Conservation (phyloP, 2,797 vertebrate genomes). For the Chromis chromis region DNA sequence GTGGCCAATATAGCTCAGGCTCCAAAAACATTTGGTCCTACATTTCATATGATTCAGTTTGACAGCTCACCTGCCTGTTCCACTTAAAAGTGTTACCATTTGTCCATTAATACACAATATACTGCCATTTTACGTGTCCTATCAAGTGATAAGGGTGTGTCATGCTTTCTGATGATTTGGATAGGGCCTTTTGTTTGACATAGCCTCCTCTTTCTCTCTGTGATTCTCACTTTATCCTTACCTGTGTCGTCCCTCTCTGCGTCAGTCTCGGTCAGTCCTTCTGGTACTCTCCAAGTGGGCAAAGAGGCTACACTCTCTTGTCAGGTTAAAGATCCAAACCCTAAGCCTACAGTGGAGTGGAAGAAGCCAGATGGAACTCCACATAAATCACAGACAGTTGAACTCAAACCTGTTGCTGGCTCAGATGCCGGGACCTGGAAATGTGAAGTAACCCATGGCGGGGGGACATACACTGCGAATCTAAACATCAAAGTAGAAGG, state of each 20-base stretch:
- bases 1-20: neutral
- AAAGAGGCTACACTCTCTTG: conserved; percentile 21
- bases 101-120: neutral
- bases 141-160: neutral
- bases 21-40: neutral
- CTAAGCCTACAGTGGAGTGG: neutral
- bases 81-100: neutral
- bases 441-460: neutral
- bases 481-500: conserved; percentile 32
- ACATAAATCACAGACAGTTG: rapidly evolving
- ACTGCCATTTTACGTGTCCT: neutral
- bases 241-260: neutral
- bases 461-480: rapidly evolving
- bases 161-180: neutral
- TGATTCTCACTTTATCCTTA: neutral
- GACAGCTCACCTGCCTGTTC: neutral
- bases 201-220: neutral
- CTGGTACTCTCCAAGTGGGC: neutral
- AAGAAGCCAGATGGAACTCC: rapidly evolving
- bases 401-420: rapidly evolving
- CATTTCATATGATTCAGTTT: too few species aligned
- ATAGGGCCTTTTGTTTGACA: neutral
- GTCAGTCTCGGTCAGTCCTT: conserved; percentile 16
- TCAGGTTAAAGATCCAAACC: neutral
- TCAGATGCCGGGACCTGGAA: conserved; percentile 57